Percentiles rank a stretch among this genome's conserved stretches.
These are phyloP conservation scores for Temnothorax rugatulus DNA, from an alignment of 2,888 invertebrate genomes.

Conservation along the genomic window DNA sequence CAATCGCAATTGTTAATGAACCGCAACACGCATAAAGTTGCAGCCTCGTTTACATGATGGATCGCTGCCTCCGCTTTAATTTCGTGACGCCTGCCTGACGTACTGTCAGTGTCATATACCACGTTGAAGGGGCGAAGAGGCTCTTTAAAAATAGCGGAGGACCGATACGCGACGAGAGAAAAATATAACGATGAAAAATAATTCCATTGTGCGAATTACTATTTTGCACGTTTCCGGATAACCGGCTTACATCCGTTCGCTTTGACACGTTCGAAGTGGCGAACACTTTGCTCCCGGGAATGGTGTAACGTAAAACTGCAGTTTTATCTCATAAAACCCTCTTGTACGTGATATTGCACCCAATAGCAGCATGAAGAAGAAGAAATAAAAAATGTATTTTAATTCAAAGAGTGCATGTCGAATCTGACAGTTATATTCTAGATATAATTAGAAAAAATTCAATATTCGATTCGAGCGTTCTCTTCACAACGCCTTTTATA, in stretches of 20 bases:
- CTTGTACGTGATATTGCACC: background rate
- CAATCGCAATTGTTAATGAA: slow-evolving; percentile 24
- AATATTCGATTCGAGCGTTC: background rate
- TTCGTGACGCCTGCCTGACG: slow-evolving; percentile 28
- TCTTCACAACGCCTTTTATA: background rate
- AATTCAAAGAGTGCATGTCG: background rate
- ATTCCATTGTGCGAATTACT: slow-evolving; percentile 24
- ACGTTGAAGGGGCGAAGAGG: slow-evolving; percentile 33
- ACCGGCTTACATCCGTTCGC: background rate
- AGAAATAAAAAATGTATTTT: slow-evolving; percentile 5
- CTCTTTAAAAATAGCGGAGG: background rate
- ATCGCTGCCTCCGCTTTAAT: slow-evolving; percentile 14
- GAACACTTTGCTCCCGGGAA: background rate
- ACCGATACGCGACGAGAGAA: background rate
- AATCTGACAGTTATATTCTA: slow-evolving; percentile 15
- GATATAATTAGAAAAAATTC: background rate
- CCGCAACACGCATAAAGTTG: background rate
- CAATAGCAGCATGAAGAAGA: background rate
- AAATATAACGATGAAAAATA: slow-evolving; percentile 36
- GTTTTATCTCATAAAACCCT: slow-evolving; percentile 10
- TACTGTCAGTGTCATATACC: background rate
- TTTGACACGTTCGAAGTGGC: background rate
- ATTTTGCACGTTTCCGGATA: slow-evolving; percentile 15
- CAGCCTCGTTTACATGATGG: background rate
- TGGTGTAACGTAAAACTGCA: slow-evolving; percentile 10